A percentile compares a stretch with the other conserved stretches of the same genome.
These are phyloP conservation scores for Ficedula albicollis DNA, from an alignment of 2,797 vertebrate species.

Conservation along the genomic window DNA sequence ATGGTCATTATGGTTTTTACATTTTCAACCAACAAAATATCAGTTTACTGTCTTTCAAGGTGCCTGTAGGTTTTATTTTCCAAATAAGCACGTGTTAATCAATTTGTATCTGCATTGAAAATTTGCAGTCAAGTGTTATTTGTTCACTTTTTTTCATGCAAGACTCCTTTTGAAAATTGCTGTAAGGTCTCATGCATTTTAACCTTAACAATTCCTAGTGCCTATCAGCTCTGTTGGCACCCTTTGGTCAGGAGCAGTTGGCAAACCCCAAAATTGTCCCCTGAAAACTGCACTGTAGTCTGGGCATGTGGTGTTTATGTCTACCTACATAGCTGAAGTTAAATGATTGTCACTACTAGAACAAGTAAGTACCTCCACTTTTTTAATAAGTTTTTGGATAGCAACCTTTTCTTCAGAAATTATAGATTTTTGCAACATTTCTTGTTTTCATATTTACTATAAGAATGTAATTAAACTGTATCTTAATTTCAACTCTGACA, in stretches of 20 bases:
- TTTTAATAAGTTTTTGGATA: neutral
- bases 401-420: neutral
- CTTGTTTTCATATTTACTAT: neutral
- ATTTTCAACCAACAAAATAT: neutral
- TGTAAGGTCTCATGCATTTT: neutral
- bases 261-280: neutral
- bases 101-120: neutral
- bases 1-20: neutral
- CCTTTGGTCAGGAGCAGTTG: neutral
- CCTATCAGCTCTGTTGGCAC: neutral
- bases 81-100: neutral
- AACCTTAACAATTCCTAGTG: neutral
- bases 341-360: neutral
- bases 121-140: neutral
- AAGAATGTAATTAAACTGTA: neutral
- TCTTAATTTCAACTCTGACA: neutral
- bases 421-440: neutral
- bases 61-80: neutral
- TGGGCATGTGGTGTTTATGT: neutral
- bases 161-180: neutral
- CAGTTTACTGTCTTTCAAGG: neutral
- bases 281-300: neutral
- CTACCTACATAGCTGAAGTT: neutral
- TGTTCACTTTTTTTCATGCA: neutral
- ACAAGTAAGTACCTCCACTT: neutral